A percentile compares a stretch with the other conserved stretches of the same genome.
Evolutionary conservation across 2,797 vertebrate species (phyloP).

Genomic region (Antrozous pallidus): DNA sequence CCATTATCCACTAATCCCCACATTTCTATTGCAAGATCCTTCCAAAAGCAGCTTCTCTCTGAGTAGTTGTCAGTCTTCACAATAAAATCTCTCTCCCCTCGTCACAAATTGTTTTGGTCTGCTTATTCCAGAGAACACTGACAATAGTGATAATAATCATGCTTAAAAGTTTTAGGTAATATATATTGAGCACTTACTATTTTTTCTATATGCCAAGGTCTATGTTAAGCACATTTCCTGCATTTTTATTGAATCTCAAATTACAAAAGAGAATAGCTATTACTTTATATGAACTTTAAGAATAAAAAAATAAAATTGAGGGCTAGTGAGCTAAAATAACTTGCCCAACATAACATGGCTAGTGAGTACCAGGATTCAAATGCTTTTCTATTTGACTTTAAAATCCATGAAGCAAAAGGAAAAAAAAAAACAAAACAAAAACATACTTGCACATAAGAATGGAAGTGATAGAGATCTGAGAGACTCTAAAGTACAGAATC

Average conservation of each 20-base stretch:
- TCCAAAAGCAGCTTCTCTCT: not conserved
- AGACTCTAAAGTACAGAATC: not conserved
- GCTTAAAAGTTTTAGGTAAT: not conserved
- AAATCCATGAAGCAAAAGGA: not conserved
- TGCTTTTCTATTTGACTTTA: not conserved
- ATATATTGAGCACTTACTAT: not conserved
- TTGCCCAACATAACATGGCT: not conserved
- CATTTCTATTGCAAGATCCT: slow-evolving; percentile 33
- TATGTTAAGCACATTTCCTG: not conserved
- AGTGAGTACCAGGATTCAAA: not conserved
- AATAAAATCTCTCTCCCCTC: not conserved
- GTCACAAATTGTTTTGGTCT: not conserved
- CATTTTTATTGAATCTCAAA: not conserved
- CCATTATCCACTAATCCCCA: slow-evolving; percentile 20
- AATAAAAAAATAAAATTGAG: not conserved
- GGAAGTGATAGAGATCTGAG: not conserved
- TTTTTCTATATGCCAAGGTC: not conserved
- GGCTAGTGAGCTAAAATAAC: not conserved
- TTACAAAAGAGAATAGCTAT: not conserved
- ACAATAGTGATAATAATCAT: not conserved
- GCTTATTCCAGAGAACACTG: not conserved
- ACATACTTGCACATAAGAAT: not conserved
- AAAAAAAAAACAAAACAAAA: not conserved
- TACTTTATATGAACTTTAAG: not conserved
- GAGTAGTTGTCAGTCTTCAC: not conserved